Base-by-base conservation (phyloP, 2,888 invertebrate species). In the Zygaena filipendulae region DNA sequence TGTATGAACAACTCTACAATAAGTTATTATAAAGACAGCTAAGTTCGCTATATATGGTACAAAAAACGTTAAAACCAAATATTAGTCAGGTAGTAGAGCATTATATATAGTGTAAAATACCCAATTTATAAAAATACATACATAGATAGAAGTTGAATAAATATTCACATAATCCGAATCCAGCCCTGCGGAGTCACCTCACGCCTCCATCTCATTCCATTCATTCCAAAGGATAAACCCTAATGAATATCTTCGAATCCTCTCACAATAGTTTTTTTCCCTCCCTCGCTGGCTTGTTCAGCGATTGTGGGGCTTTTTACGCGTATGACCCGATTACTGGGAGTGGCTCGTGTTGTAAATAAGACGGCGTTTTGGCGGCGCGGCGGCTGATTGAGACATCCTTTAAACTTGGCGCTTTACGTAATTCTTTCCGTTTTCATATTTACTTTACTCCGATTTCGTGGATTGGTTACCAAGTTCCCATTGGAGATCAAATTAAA, bases 231-330 rank as follows among this genome's bases (percentile, higher is more conserved):
- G 56, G 51, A 60, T 57, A 56, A 58, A 52, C 49, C 49, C 46
- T 61, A 61, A 64, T 61, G 66, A 64, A 62, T 62, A 60, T 61
- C 52, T 54, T 52, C 43, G 49, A 41, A 49, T 54, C 43, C 33
- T 33, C 35, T 29, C 33, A 43, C 42, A 46, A 41, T 52, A 50
- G 48, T 52, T 49, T 50, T 47, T 50, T 47, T n/a, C n/a, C 28
- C 36, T 35, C 29, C 25, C 29, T 9, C 16, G 31, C 38, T 28
- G 25, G n/a, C n/a, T n/a, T n/a, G n/a, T n/a, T n/a, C n/a, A n/a
- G n/a, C n/a, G n/a, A n/a, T n/a, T n/a, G n/a, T n/a, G n/a, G n/a
- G n/a, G 27, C 41, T 40, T 40, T 44, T 42, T 42, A 40, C 40
- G 30, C 42, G 42, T n/a, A n/a, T n/a, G n/a, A 38, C 42, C 38